Evolutionary conservation across 2,888 invertebrate genomes (phyloP).

Genomic region (Watsonalla binaria): DNA sequence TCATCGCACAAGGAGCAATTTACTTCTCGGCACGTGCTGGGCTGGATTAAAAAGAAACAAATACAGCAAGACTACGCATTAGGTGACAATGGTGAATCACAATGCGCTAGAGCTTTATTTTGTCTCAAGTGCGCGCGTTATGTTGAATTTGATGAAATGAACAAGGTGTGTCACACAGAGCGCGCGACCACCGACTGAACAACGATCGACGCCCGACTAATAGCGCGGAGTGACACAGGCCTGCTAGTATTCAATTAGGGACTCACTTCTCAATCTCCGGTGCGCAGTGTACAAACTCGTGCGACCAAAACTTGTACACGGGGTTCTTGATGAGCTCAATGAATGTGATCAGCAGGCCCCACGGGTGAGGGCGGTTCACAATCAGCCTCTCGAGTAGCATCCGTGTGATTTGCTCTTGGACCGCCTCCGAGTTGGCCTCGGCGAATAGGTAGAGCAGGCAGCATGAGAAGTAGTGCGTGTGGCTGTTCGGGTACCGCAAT

Average conservation of each 20-base stretch:
- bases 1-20: too few species aligned
- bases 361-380: slow-evolving; percentile 99
- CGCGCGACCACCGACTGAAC: too few species aligned
- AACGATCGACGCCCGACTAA: too few species aligned
- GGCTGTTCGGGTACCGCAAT: slow-evolving; percentile 98
- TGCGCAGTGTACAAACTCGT: slow-evolving; percentile 99
- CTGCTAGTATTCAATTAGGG: neutral
- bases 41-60: too few species aligned
- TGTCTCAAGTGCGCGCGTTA: too few species aligned
- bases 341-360: slow-evolving; percentile 99
- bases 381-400: slow-evolving; percentile 97
- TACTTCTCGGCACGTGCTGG: too few species aligned
- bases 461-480: slow-evolving; percentile 99
- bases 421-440: slow-evolving; percentile 97
- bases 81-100: too few species aligned
- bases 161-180: too few species aligned
- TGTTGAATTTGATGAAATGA: too few species aligned
- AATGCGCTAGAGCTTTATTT: too few species aligned
- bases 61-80: too few species aligned
- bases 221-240: too few species aligned
- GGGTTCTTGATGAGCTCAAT: slow-evolving; percentile 99
- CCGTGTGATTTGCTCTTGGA: slow-evolving; percentile 98
- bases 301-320: slow-evolving; percentile 98
- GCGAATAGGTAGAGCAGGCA: slow-evolving; percentile 97
- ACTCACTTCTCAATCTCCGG: slow-evolving; percentile 99